phyloP scores from a whole-genome alignment of 2,113 vertebrate species.

The Eurystomus gularis region DNA sequence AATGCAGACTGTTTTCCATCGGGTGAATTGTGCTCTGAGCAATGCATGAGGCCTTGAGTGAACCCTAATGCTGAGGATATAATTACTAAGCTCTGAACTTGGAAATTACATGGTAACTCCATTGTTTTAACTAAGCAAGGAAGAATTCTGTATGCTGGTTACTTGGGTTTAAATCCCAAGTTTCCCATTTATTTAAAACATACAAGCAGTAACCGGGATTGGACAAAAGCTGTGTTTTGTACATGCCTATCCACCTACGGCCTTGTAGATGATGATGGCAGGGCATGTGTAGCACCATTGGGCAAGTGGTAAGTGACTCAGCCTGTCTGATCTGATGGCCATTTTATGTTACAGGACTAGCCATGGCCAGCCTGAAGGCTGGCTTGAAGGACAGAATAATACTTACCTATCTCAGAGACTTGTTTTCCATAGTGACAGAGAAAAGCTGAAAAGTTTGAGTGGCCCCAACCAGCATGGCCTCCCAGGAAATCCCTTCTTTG shows the following conservation, averaged over 20 bases:
- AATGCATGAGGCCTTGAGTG: not conserved
- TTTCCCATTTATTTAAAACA: not conserved
- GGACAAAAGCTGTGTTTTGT: not conserved
- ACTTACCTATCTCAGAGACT: not conserved
- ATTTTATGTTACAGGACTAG: not conserved
- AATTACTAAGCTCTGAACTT: not conserved
- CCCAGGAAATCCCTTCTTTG: not conserved
- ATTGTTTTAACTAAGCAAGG: not conserved
- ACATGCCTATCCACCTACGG: fast-evolving
- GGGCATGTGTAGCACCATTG: fast-evolving
- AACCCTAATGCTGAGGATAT: not conserved
- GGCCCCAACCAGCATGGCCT: not conserved
- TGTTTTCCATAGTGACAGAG: fast-evolving
- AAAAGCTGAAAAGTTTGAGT: not conserved
- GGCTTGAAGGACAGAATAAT: not conserved
- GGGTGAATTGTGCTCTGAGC: not conserved
- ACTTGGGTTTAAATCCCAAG: not conserved
- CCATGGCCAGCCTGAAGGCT: not conserved
- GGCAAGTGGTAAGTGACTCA: not conserved
- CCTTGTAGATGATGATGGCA: not conserved
- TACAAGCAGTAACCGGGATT: not conserved
- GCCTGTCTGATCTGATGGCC: fast-evolving
- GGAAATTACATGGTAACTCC: not conserved
- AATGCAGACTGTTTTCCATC: not conserved
- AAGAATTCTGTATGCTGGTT: not conserved